Base-by-base conservation (phyloP, 2,888 invertebrate species). In the Tinea trinotella region DNA sequence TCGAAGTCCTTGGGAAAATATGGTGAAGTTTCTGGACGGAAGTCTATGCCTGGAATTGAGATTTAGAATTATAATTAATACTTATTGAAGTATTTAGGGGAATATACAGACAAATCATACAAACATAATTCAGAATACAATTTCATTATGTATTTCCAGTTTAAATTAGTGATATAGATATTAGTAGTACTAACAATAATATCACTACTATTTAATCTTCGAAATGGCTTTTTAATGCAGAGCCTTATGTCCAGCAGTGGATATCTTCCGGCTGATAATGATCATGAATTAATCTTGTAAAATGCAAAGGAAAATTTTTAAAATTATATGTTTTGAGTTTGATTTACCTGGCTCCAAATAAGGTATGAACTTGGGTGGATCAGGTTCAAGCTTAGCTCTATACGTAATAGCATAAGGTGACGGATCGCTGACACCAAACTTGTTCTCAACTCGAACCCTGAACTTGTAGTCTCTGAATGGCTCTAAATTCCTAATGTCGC, bases 391-490 rank as follows among this genome's bases (percentile, higher is more conserved):
- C 68, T 92, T 92, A 55, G 91, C 88, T 58, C 95, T 89, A 68
- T 93, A 92, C 0, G 96, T 96, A 64, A 92, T 88, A 1, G 95
- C 94, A 68, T 92, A 93, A 0, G 98, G 97, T 55, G 97, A 97
- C 0, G 99, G 98, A 71, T 99, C 98, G 76, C 97, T 97, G 60
- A 97, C 91, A 44, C 99, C 99, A 73, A 94, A 96, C 73, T 96
- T 95, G 83, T 99, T 99, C 74, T 98, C 98, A 1, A 99, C 99
- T 34, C 98, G 90, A 35, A 99, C 91, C 57, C 99, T 90, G 88
- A 98, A 97, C 74, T 94, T 93, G 83, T 99, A 99, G 79, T 98
- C 98, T 59, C 94, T 90, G 86, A 95, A 95, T 1, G 98, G 97
- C 67, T 95, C 93, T 59, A 99, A 83, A 74, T 96, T 95, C 59